Conservation (phyloP, 2,797 vertebrate genomes). For the Chelon labrosus region DNA sequence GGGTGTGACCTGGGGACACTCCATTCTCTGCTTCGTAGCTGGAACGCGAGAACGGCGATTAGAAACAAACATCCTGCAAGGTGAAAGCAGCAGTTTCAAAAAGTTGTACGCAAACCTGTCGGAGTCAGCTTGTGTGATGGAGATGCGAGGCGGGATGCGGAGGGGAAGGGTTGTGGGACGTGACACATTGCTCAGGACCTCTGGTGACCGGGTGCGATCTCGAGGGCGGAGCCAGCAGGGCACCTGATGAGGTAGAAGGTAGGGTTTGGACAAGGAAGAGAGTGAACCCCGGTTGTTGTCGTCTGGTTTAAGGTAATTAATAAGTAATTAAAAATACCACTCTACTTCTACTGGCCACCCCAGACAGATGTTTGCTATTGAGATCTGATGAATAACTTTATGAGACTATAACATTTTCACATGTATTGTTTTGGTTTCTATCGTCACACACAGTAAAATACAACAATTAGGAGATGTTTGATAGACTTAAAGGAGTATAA, state of each 20-base stretch:
- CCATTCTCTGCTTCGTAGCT: slow-evolving; percentile 89
- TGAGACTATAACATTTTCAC: no score
- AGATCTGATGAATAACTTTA: no score
- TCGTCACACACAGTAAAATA: no score
- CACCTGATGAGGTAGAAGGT: slow-evolving; percentile 71
- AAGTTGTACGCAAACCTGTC: slow-evolving; percentile 79
- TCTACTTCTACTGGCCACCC: no score
- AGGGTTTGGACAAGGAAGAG: background rate
- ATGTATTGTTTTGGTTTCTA: no score
- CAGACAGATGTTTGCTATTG: no score
- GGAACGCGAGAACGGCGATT: background rate
- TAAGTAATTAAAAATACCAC: no score
- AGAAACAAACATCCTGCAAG: background rate
- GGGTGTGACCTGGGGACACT: slow-evolving; percentile 87
- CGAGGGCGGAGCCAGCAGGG: slow-evolving; percentile 84
- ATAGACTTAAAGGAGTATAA: no score
- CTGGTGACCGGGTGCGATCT: slow-evolving; percentile 85
- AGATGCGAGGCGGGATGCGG: slow-evolving; percentile 87
- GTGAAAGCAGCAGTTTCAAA: background rate
- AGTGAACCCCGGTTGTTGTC: background rate
- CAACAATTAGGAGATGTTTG: no score
- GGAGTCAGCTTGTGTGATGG: slow-evolving; percentile 85
- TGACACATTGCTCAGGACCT: slow-evolving; percentile 73
- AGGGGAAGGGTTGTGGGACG: slow-evolving; percentile 88
- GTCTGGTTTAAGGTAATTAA: no score